Evolutionary conservation across 2,797 vertebrate genomes (phyloP), one percentile per base, ranked within the genome.

Genomic region (Arctocebus calabarensis): DNA sequence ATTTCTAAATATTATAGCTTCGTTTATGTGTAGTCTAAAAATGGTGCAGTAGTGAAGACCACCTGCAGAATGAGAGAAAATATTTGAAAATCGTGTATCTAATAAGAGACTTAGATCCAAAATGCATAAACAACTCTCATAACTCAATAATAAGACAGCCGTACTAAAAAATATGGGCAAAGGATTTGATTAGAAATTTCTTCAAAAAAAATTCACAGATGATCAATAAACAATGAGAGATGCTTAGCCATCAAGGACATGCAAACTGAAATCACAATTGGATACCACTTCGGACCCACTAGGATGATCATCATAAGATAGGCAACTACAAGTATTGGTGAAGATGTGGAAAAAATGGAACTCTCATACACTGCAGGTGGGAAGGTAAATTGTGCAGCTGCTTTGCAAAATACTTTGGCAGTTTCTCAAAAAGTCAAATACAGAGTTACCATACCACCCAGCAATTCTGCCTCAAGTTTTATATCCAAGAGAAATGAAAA

Each of bases 151-250:
- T 25, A 74, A 84, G 71, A 92, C 7, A 88, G 37, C 66, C 19
- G 62, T 83, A 27, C 12, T 87, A 19, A 55, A 78, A 83, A 61
- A n/a, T 85, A 68, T 59, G 45, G 77, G 25, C 83, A 62, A 84
- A 84, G 57, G 27, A 61, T 77, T 68, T 32, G 82, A 85, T 34
- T 59, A 84, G 40, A 78, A 4, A 73, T 77, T 82, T 91, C 45
- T 89, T 94, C 81, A 59, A 95, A 82, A 84, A 88, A 64, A 48
- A 59, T 73, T 66, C n/a, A 73, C 55, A 71, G 77, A 71, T 66
- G 71, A 29, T 22, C 59, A 52, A 66, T 78, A 64, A 78, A 73
- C 52, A 92, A 61, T 8, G 52, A 75, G 85, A 90, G 52, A 37
- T 66, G 29, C 37, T 66, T 57, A 91, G 34, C n/a, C 27, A 8